Percentiles rank a stretch among this genome's conserved stretches.
These are phyloP conservation scores for Arizona elegans DNA, from an alignment of 2,113 vertebrate genomes.

Conservation along the genomic window DNA sequence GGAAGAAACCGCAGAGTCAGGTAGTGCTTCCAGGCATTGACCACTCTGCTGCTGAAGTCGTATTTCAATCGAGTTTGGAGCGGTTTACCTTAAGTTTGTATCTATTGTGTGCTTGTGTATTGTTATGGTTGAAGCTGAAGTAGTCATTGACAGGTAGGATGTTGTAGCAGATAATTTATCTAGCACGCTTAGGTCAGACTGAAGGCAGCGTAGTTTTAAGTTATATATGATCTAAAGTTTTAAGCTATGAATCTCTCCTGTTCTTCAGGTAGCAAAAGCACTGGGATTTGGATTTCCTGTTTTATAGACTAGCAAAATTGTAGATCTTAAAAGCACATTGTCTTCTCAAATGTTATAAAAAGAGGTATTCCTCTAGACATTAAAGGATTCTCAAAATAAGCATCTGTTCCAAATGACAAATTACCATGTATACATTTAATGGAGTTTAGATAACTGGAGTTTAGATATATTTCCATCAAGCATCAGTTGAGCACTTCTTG, in stretches of 20 bases:
- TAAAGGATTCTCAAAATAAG: neutral
- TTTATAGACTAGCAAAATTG: neutral
- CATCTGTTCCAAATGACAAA: conserved; percentile 3
- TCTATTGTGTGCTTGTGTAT: no score
- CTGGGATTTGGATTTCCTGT: neutral
- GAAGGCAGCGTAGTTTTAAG: no score
- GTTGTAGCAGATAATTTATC: no score
- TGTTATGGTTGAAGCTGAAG: no score
- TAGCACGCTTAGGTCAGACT: no score
- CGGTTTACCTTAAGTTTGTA: no score
- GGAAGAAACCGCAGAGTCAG: no score
- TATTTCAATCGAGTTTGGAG: no score
- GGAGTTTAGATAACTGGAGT: neutral
- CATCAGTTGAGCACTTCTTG: neutral
- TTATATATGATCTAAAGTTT: neutral
- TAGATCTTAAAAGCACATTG: neutral
- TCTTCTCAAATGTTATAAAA: neutral
- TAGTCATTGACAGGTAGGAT: no score
- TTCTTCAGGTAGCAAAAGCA: neutral
- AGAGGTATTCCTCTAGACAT: neutral
- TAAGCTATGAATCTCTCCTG: neutral
- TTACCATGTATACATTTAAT: neutral
- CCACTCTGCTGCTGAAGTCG: no score
- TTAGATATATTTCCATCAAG: neutral
- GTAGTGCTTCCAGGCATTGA: no score